Percentiles rank a stretch among this genome's conserved stretches.
Conservation (phyloP, 2,888 invertebrate genomes). For the Branchellion lobata region DNA sequence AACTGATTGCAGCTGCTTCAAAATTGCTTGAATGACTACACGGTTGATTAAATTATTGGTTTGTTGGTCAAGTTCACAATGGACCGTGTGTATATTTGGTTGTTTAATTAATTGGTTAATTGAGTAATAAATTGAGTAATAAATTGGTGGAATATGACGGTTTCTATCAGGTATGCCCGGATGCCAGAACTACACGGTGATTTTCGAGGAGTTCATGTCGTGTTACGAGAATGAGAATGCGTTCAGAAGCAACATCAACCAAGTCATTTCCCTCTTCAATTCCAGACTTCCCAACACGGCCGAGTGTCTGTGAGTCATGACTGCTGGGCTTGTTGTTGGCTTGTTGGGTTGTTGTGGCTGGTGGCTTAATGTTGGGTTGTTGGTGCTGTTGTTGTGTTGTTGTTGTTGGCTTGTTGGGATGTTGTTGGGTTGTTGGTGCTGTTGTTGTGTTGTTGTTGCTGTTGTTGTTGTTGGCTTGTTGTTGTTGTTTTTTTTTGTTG, state of each 20-base stretch:
- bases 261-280: constrained; percentile 17
- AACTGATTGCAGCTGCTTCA: no score
- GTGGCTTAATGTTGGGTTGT: background rate
- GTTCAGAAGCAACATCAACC: background rate
- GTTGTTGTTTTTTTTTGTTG: no score
- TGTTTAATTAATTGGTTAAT: no score
- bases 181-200: background rate
- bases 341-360: no score
- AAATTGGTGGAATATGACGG: no score
- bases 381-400: background rate
- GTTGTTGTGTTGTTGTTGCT: background rate
- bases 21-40: no score
- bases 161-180: background rate
- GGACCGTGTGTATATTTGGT: no score
- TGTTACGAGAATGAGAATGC: background rate
- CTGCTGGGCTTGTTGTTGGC: no score
- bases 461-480: no score
- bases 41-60: no score
- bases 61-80: no score
- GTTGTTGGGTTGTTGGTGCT: background rate
- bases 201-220: background rate
- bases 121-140: no score
- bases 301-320: constrained; percentile 17
- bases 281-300: background rate
- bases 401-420: background rate